phyloP scores from a whole-genome alignment of 2,888 invertebrate genomes.

The Entomobrya proxima region DNA sequence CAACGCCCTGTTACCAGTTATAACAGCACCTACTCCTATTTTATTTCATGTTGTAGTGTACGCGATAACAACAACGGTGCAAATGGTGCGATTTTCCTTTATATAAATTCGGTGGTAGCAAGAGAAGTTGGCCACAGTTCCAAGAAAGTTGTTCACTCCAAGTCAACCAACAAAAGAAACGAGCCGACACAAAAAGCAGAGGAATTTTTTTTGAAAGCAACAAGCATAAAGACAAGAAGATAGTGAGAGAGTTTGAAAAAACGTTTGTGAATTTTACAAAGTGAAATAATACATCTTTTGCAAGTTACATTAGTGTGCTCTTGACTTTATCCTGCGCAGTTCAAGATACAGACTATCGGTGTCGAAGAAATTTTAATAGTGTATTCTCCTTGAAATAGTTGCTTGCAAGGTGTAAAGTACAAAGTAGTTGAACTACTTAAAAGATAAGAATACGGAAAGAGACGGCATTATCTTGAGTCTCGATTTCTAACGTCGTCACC shows the following conservation, averaged over 20 bases:
- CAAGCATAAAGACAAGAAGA: neutral
- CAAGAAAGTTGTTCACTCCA: slow-evolving; percentile 41
- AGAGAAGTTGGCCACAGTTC: slow-evolving; percentile 58
- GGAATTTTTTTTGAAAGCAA: neutral
- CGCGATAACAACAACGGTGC: slow-evolving; percentile 15
- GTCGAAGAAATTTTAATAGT: slow-evolving; percentile 31
- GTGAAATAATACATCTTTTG: neutral
- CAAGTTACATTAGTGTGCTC: neutral
- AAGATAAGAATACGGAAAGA: slow-evolving; percentile 1
- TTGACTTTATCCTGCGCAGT: neutral
- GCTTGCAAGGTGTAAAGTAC: slow-evolving; percentile 3
- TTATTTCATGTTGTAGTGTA: neutral
- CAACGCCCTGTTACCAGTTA: slow-evolving; percentile 1
- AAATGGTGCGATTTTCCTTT: slow-evolving; percentile 48
- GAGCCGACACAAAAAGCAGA: slow-evolving; percentile 24
- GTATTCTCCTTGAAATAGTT: slow-evolving; percentile 33
- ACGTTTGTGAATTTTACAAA: neutral
- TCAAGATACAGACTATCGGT: slow-evolving; percentile 1
- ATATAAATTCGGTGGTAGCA: slow-evolving; percentile 40
- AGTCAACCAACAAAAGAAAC: slow-evolving; percentile 58
- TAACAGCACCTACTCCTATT: no score
- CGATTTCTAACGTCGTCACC: neutral
- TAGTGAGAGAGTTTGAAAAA: neutral
- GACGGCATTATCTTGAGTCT: neutral
- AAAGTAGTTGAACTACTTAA: no score